Evolutionary conservation across 2,113 vertebrate species (phyloP).

Genomic region (Mobula hypostoma): DNA sequence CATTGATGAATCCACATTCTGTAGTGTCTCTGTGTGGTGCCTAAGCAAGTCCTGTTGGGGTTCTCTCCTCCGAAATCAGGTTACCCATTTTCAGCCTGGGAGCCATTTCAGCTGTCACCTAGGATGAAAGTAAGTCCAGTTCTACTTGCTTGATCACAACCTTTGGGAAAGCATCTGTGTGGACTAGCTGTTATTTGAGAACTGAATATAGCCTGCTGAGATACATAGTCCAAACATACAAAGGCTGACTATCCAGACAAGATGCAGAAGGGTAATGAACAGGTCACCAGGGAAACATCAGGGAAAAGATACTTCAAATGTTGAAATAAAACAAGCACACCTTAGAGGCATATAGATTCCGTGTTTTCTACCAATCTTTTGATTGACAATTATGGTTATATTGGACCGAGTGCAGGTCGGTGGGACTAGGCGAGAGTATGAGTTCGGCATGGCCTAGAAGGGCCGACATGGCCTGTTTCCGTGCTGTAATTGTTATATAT

Average conservation of each 20-base stretch:
- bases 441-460: no score
- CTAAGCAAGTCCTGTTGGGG: background rate
- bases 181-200: background rate
- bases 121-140: background rate
- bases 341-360: background rate
- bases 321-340: no score
- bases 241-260: background rate
- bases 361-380: background rate
- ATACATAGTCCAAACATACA: background rate
- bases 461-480: no score
- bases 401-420: no score
- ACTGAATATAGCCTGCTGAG: no score
- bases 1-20: background rate
- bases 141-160: background rate
- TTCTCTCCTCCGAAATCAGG: background rate
- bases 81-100: background rate
- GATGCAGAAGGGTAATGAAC: background rate
- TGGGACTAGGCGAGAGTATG: no score
- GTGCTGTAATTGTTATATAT: no score
- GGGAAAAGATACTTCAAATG: no score
- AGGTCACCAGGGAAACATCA: background rate
- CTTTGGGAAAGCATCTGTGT: background rate
- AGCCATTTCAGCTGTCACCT: background rate
- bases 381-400: background rate
- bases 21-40: background rate